A percentile compares a stretch with the other conserved stretches of the same genome.
Evolutionary conservation across 2,113 vertebrate species (phyloP).

Genomic region (Odontophorus gujanensis): DNA sequence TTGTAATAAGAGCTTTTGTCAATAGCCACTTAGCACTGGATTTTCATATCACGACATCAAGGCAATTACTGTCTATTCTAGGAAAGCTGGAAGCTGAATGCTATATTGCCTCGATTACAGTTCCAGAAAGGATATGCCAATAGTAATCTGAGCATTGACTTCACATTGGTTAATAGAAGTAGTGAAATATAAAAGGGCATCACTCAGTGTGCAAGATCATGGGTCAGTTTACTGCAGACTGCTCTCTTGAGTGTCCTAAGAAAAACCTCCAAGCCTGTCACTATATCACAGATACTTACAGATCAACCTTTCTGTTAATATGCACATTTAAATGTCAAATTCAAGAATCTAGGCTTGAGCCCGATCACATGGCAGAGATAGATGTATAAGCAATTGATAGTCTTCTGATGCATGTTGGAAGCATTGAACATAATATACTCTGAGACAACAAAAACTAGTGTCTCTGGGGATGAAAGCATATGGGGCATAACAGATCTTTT

Average conservation of each 20-base stretch:
- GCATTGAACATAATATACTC: neutral
- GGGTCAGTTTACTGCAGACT: neutral
- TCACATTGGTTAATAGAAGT: neutral
- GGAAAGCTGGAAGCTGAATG: constrained; percentile 1
- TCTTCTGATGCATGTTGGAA: neutral
- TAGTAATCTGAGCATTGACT: constrained; percentile 11
- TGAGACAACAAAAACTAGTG: neutral
- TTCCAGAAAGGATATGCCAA: neutral
- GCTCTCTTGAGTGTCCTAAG: neutral
- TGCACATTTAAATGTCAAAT: neutral
- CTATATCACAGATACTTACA: neutral
- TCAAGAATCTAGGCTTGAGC: neutral
- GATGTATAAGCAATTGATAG: neutral
- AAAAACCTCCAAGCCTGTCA: neutral
- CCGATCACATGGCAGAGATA: neutral
- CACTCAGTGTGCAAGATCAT: neutral
- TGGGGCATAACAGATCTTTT: neutral
- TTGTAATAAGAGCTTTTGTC: constrained; percentile 20
- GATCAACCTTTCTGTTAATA: neutral
- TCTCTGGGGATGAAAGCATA: neutral
- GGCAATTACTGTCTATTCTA: constrained; percentile 4
- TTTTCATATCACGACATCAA: constrained; percentile 31
- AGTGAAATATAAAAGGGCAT: constrained; percentile 13
- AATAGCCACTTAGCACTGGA: constrained; percentile 22
- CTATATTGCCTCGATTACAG: neutral